Conservation (phyloP, 2,888 invertebrate genomes). For the Pterobdella sp. region DNA sequence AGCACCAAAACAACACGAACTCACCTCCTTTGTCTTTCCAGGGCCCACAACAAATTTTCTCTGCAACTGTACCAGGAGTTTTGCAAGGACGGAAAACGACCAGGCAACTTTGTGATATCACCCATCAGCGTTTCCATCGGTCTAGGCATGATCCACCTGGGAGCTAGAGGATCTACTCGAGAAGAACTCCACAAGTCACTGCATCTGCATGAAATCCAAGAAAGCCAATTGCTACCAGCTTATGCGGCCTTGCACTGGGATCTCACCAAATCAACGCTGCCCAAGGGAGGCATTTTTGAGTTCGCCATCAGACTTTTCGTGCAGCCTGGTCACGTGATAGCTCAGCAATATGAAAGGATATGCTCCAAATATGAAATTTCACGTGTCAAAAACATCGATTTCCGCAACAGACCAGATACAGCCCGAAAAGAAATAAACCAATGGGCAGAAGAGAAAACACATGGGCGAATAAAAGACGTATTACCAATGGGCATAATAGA, state of each 20-base stretch:
- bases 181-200: slow-evolving; percentile 38
- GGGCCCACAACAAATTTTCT: slow-evolving; percentile 39
- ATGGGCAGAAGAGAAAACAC: slow-evolving; percentile 38
- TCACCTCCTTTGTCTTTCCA: slow-evolving; percentile 37
- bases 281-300: slow-evolving; percentile 37
- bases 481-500: slow-evolving; percentile 38
- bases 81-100: slow-evolving; percentile 37
- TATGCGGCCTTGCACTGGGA: slow-evolving; percentile 40
- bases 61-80: slow-evolving; percentile 38
- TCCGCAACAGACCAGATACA: slow-evolving; percentile 35
- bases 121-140: slow-evolving; percentile 38
- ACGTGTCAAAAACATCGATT: slow-evolving; percentile 36
- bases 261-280: slow-evolving; percentile 33
- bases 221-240: slow-evolving; percentile 37
- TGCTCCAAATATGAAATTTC: slow-evolving; percentile 36
- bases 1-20: slow-evolving; percentile 36
- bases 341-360: slow-evolving; percentile 35
- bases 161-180: slow-evolving; percentile 34
- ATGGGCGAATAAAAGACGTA: slow-evolving; percentile 37
- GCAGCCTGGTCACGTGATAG: slow-evolving; percentile 33
- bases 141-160: slow-evolving; percentile 37
- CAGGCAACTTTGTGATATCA: slow-evolving; percentile 37
- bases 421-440: slow-evolving; percentile 39
- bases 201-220: slow-evolving; percentile 36
- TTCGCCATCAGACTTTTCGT: slow-evolving; percentile 37